Conservation (phyloP, 2,888 invertebrate species). For the Altica lythri region DNA sequence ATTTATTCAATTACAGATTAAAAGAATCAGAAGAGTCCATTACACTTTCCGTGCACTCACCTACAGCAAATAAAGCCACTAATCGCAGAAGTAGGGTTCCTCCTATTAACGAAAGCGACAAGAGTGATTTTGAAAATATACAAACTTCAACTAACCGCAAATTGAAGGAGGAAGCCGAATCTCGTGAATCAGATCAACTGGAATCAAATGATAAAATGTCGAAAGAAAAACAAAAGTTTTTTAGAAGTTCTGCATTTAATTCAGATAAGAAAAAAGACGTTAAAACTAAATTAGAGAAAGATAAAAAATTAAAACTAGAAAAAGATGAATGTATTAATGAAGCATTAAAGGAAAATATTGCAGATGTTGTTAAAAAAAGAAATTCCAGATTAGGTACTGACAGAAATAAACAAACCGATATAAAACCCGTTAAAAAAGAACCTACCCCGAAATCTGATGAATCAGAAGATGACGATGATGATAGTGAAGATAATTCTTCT, state of each 20-base stretch:
- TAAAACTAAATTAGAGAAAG: slow-evolving; percentile 18
- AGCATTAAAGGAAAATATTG: slow-evolving; percentile 20
- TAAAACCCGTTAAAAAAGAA: slow-evolving; percentile 15
- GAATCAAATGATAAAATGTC: slow-evolving; percentile 77
- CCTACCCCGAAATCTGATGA: neutral
- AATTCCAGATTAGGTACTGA: slow-evolving; percentile 13
- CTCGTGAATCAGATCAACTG: slow-evolving; percentile 44
- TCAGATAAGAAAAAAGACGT: slow-evolving; percentile 64
- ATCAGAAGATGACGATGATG: slow-evolving; percentile 13
- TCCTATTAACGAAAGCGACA: slow-evolving; percentile 53
- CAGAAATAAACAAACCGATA: slow-evolving; percentile 42
- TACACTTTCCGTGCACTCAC: slow-evolving; percentile 13
- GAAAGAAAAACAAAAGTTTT: slow-evolving; percentile 87
- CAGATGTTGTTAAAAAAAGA: slow-evolving; percentile 10
- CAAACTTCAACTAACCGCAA: slow-evolving; percentile 47
- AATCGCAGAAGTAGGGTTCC: slow-evolving; percentile 51
- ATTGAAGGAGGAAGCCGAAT: slow-evolving; percentile 31
- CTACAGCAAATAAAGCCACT: slow-evolving; percentile 40
- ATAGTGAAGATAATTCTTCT: slow-evolving; percentile 28
- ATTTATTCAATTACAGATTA: slow-evolving; percentile 30
- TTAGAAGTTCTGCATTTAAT: slow-evolving; percentile 79
- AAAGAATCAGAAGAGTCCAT: slow-evolving; percentile 27
- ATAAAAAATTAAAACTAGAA: slow-evolving; percentile 23
- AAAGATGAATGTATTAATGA: slow-evolving; percentile 23
- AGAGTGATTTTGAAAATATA: slow-evolving; percentile 56